Evolutionary conservation across 2,113 vertebrate species (phyloP).

Genomic region (Ariopsis seemanni): DNA sequence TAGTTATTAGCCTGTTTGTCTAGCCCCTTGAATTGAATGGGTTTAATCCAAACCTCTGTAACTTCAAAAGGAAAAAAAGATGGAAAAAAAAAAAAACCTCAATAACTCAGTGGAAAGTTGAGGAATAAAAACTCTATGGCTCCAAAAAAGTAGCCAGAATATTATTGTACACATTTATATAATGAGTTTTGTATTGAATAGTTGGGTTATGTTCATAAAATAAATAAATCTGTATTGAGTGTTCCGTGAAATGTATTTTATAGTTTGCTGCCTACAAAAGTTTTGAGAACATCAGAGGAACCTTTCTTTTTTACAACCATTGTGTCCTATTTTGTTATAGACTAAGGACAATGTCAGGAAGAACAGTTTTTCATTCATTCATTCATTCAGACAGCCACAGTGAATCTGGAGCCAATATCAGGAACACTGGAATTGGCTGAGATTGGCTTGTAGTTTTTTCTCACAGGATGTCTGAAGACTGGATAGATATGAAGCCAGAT

Average conservation of each 20-base stretch:
- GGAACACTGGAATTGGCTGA: not conserved
- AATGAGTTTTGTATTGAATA: not conserved
- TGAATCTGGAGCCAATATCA: not conserved
- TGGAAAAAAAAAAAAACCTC: not conserved
- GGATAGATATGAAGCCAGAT: not conserved
- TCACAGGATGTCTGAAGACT: not conserved
- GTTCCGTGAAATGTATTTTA: not conserved
- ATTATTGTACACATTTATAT: not conserved
- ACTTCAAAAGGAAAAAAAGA: not conserved
- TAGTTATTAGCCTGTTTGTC: not conserved
- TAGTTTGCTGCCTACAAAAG: not conserved
- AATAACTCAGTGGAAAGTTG: not conserved
- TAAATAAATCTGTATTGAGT: constrained; percentile 8
- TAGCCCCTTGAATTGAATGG: not conserved
- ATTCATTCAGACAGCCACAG: no score
- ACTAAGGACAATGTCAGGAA: not conserved
- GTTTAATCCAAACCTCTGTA: not conserved
- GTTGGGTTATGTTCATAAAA: not conserved
- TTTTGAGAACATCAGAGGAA: not conserved
- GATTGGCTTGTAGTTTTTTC: not conserved
- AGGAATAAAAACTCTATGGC: not conserved
- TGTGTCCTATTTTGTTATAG: not conserved
- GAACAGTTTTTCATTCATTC: not conserved
- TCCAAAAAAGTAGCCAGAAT: not conserved
- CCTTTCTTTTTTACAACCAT: not conserved